Evolutionary conservation across 2,888 invertebrate species (phyloP).

Genomic region (Dryobotodes eremita): DNA sequence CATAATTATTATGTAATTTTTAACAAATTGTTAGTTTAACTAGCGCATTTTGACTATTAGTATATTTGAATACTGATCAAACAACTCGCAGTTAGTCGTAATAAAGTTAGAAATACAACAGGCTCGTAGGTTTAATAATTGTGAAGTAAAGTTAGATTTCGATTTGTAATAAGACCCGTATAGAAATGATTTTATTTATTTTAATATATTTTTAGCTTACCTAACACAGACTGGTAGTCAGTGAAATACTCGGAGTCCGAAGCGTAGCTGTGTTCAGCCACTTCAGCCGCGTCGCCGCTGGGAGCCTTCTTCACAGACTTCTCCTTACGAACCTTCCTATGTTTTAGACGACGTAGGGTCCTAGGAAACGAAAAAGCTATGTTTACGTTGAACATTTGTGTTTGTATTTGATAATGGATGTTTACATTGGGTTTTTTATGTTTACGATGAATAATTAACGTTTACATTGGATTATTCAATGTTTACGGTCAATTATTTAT

Average conservation of each 20-base stretch:
- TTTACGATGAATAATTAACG: neutral
- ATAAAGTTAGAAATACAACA: too few relatives aligned
- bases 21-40: too few relatives aligned
- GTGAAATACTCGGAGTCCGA: constrained; percentile 88
- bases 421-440: neutral
- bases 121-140: too few relatives aligned
- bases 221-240: constrained; percentile 85
- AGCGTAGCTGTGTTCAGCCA: constrained; percentile 78
- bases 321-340: constrained; percentile 72
- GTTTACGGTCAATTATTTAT: neutral
- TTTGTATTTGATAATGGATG: neutral
- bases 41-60: too few relatives aligned
- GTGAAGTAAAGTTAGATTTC: too few relatives aligned
- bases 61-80: too few relatives aligned
- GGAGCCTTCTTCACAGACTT: constrained; percentile 68
- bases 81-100: too few relatives aligned
- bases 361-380: constrained; percentile 63
- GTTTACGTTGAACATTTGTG: neutral
- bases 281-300: constrained; percentile 72
- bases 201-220: constrained; percentile 61
- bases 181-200: too few relatives aligned
- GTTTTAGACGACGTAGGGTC: constrained; percentile 78
- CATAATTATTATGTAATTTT: too few relatives aligned
- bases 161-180: too few relatives aligned
- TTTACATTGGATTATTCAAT: neutral